Base-by-base conservation (phyloP, 2,888 invertebrate genomes). In the Spilosoma lubricipeda region DNA sequence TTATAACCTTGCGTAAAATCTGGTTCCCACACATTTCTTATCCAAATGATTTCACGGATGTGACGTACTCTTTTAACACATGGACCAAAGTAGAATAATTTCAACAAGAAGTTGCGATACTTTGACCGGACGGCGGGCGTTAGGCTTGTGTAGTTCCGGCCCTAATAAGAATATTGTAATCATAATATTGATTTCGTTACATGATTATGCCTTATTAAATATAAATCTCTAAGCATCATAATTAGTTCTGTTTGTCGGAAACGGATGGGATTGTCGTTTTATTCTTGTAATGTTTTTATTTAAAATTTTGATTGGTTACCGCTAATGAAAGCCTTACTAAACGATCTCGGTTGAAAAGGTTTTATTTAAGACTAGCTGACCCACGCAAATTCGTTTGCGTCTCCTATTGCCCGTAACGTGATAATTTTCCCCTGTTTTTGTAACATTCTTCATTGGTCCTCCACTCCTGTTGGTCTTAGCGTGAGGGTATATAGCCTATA, bases 51-150 rank as follows among this genome's bases (percentile, higher is more conserved):
- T 77, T 80, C 73, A 77, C 75, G 80, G 76, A 80, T 71, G 76
- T 85, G 81, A 82, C 79, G 81, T 82, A 71, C 59, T 63, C 67
- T 27, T 72, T 71, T 67, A 63, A 65, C 56, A 39, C 5, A 30
- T 66, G 73, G 73, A 77, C 77, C 81, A 78, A 83, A 78, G 67
- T 84, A 36, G 66, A 80, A 65, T 30, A 65, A 74, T 72, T 75
- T 76, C 73, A 78, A 84, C 72, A 76, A 76, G 80, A 63, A 71
- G 66, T 83, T 85, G 75, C 76, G 36, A 81, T 81, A 85, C 75
- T 76, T 67, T 73, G 72, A 64, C 75, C 75, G 82, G 77, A 75
- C 74, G 76, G 66, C 69, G 73, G 73, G 80, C 70, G 76, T 74
- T 52, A 65, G 67, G 65, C 59, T 69, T 76, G 56, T 81, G 75